These are phyloP conservation scores for Agapornis roseicollis DNA, from an alignment of 2,113 vertebrate genomes.

Conservation along the genomic window DNA sequence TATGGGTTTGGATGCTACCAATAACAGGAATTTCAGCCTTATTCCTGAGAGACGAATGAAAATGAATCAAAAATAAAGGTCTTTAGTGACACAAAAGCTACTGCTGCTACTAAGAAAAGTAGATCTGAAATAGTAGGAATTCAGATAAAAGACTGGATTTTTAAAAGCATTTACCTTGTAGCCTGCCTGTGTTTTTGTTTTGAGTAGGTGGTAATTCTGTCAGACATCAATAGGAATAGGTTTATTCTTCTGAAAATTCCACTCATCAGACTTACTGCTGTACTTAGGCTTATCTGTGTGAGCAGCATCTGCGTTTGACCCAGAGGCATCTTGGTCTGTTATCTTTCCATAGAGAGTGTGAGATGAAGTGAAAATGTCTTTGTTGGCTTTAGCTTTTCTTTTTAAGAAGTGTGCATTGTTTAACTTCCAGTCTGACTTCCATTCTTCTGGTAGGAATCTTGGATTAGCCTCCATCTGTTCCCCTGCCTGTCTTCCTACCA, in stretches of 20 bases:
- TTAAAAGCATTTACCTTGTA: not conserved
- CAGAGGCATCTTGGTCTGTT: not conserved
- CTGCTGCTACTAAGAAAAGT: not conserved
- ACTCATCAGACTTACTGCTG: not conserved
- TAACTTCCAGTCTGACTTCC: not conserved
- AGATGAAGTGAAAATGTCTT: not conserved
- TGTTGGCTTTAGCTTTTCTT: not conserved
- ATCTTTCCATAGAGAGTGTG: not conserved
- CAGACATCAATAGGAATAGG: not conserved
- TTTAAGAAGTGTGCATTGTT: not conserved
- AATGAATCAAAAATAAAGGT: not conserved
- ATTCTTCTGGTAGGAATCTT: not conserved
- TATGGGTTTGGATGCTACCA: not conserved
- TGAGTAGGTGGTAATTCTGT: not conserved
- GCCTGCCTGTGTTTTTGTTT: not conserved
- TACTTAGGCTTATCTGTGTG: not conserved
- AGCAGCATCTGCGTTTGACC: not conserved
- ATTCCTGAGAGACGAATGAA: not conserved
- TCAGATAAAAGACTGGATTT: not conserved
- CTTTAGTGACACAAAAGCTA: not conserved
- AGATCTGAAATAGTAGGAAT: not conserved
- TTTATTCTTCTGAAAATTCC: not conserved
- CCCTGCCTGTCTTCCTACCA: not conserved
- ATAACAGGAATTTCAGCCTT: not conserved
- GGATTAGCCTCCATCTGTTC: not conserved